Base-by-base conservation (phyloP, 2,888 invertebrate genomes). In the Eristalinus aeneus region DNA sequence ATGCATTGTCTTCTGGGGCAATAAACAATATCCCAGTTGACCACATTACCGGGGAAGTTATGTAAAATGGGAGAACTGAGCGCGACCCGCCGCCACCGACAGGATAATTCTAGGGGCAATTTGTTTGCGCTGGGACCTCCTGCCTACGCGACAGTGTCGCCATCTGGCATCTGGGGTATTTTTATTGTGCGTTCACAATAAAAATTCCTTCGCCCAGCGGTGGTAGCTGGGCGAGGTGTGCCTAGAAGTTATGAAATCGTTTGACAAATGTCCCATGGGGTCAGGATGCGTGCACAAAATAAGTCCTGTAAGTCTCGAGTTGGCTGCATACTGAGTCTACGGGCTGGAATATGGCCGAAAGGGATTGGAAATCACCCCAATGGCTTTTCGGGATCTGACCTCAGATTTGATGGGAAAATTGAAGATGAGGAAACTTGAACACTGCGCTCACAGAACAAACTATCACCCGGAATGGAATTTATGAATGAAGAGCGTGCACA, bases 1-100 rank as follows among this genome's bases (percentile, higher is more conserved):
- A 84, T 80, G 84, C 75, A 84, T 84, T 79, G 84, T 79, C 75
- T 84, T 79, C 79, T 84, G 79, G 67, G 34, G 65, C 71, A 79
- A 84, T 84, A 79, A 84, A 79, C 84, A 75, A 84, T 84, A 71
- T 75, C 23, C 27, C 71, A 56, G 61, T 84, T 64, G 34, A 68
- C 58, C 71, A 61, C 46, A 67, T 71, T 69, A 65, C 34, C 67
- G 77, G 54, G 16, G 68, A 65, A 68, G 69, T 75, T 67, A 69
- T 83, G 74, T 79, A 65, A 83, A 83, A 65, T 39, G 64, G 78
- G 65, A 54, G 56, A 75, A 67, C 75, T 9, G 20, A 32, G 22
- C 39, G 22, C 22, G 69, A 32, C 16, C 67, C 60, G 60, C 36
- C 16, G 64, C 67, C 60, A 53, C 36, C 16, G 64, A 65, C 36